Evolutionary conservation across 2,888 invertebrate species (phyloP).

Genomic region (Cheilosia vulpina): DNA sequence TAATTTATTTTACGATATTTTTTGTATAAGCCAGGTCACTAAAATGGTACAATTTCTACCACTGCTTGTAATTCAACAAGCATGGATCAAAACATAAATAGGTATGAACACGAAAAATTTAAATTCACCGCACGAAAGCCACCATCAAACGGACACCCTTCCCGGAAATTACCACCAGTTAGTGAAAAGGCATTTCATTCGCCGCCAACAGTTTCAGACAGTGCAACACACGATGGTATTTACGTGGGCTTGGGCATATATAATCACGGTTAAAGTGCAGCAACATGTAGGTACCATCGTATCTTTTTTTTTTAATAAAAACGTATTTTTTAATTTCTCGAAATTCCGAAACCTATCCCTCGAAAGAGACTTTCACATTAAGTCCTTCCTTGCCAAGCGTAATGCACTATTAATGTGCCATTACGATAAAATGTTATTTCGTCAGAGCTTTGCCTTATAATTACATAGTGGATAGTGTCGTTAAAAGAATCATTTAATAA

Average conservation of each 20-base stretch:
- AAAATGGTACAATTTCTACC: too few relatives aligned
- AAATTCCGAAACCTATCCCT: slow-evolving; percentile 14
- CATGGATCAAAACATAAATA: not conserved
- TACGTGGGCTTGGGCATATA: not conserved
- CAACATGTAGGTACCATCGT: slow-evolving; percentile 25
- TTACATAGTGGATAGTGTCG: slow-evolving; percentile 52
- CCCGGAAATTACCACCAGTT: slow-evolving; percentile 6
- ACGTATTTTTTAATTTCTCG: slow-evolving; percentile 37
- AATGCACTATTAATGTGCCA: slow-evolving; percentile 65
- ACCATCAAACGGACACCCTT: not conserved
- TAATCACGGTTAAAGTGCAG: not conserved
- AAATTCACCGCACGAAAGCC: not conserved
- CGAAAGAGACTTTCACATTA: slow-evolving; percentile 34
- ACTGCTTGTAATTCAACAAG: not conserved
- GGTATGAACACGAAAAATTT: not conserved
- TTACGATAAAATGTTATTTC: slow-evolving; percentile 55
- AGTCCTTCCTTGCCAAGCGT: slow-evolving; percentile 26
- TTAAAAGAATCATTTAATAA: slow-evolving; percentile 70
- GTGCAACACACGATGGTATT: not conserved
- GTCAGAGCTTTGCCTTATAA: slow-evolving; percentile 40
- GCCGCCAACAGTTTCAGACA: not conserved
- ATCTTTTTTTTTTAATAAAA: slow-evolving; percentile 34
- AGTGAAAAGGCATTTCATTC: slow-evolving; percentile 15
- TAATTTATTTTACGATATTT: too few relatives aligned
- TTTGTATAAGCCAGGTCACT: too few relatives aligned